These are phyloP conservation scores for Takifugu flavidus DNA, from an alignment of 2,113 vertebrate genomes.

Conservation along the genomic window DNA sequence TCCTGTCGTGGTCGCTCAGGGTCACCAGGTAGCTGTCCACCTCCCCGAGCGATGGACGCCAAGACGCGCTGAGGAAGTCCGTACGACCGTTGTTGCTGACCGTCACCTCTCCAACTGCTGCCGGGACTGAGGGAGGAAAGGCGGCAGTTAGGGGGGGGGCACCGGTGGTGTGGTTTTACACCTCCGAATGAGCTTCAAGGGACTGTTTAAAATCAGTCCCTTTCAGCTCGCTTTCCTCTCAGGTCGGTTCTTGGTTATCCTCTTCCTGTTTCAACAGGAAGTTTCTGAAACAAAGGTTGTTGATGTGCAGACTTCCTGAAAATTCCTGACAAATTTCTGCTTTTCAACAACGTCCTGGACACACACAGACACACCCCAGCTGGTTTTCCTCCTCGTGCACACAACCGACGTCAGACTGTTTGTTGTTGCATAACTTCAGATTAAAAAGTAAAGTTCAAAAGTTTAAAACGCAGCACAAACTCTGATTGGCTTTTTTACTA, in stretches of 20 bases:
- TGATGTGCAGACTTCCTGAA: constrained; percentile 61
- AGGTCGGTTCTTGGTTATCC: not conserved
- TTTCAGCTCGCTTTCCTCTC: no score
- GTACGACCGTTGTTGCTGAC: constrained; percentile 89
- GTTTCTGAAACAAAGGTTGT: constrained; percentile 20
- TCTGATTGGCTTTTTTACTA: no score
- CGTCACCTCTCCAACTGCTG: constrained; percentile 84
- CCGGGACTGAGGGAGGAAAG: constrained; percentile 77
- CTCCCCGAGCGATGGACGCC: constrained; percentile 84
- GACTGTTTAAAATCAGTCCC: no score
- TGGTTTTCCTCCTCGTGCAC: not conserved
- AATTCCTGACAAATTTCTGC: constrained; percentile 62
- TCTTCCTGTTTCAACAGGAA: constrained; percentile 47
- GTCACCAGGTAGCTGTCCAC: constrained; percentile 86
- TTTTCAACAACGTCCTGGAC: constrained; percentile 49
- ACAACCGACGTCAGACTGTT: not conserved
- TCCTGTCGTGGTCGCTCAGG: constrained; percentile 74
- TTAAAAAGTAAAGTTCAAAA: not conserved
- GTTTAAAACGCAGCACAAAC: not conserved
- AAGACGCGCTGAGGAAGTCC: constrained; percentile 91
- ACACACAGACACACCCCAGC: not conserved
- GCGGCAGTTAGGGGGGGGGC: not conserved
- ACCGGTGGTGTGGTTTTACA: not conserved
- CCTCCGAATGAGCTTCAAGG: no score
- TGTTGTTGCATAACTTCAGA: not conserved